phyloP scores from a whole-genome alignment of 1,140 invertebrate genomes.

The Camponotus pennsylvanicus region DNA sequence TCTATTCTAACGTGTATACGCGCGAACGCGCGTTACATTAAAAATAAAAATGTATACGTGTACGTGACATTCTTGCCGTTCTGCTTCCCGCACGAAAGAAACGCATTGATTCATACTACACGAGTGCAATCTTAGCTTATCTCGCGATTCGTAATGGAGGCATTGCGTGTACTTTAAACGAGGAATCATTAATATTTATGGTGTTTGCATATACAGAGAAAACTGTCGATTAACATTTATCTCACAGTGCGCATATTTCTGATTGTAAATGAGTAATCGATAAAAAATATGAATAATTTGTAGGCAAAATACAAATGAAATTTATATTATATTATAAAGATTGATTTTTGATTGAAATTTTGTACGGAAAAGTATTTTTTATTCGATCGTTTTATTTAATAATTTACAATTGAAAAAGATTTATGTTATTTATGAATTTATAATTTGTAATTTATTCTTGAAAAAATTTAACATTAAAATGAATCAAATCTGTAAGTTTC shows the following conservation, averaged over 20 bases:
- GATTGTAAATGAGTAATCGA: constrained; percentile 29
- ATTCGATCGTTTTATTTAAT: background rate
- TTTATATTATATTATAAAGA: constrained; percentile 18
- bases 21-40: background rate
- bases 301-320: background rate
- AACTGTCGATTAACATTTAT: constrained; percentile 38
- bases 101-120: constrained; percentile 4
- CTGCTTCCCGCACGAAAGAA: constrained; percentile 30
- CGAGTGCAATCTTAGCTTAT: constrained; percentile 31
- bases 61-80: constrained; percentile 16
- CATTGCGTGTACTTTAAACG: constrained; percentile 19
- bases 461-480: background rate
- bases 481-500: background rate
- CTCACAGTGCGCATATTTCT: background rate
- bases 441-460: background rate
- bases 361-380: background rate
- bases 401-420: background rate
- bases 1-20: constrained; percentile 10
- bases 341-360: constrained; percentile 11
- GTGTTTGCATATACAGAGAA: background rate
- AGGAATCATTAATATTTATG: constrained; percentile 47
- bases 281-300: constrained; percentile 5
- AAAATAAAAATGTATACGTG: constrained; percentile 25
- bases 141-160: constrained; percentile 42
- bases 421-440: background rate